Evolutionary conservation across 2,888 invertebrate species (phyloP).

Genomic region (Caenorhabditis panamensis): DNA sequence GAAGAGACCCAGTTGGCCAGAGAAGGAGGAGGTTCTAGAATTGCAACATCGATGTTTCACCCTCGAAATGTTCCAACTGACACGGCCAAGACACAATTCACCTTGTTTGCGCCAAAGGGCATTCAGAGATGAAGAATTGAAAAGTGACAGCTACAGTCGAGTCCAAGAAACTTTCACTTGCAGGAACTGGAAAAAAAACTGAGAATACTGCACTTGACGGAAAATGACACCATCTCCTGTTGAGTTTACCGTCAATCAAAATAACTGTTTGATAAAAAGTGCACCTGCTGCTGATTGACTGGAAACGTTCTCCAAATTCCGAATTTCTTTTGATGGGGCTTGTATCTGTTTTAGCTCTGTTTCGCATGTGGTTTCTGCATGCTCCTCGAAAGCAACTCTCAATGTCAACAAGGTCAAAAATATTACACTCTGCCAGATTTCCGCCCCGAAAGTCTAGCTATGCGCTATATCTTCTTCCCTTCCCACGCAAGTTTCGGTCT

Average conservation of each 20-base stretch:
- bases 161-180: neutral
- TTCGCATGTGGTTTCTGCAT: neutral
- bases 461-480: slow-evolving; percentile 2
- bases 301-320: neutral
- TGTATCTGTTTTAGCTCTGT: neutral
- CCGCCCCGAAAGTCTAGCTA: slow-evolving; percentile 11
- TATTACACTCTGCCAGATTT: slow-evolving; percentile 22
- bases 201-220: neutral
- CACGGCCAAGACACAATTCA: slow-evolving; percentile 1
- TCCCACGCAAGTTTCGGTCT: slow-evolving; percentile 37
- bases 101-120: neutral
- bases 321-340: neutral
- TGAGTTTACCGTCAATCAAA: neutral
- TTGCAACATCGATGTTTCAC: slow-evolving; percentile 45
- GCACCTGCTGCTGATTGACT: neutral
- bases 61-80: slow-evolving; percentile 14
- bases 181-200: neutral
- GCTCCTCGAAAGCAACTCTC: neutral
- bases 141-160: slow-evolving; percentile 14
- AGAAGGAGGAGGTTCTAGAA: slow-evolving; percentile 17
- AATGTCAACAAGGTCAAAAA: slow-evolving; percentile 15
- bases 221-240: neutral
- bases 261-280: neutral
- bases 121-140: neutral
- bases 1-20: slow-evolving; percentile 26